A percentile compares a stretch with the other conserved stretches of the same genome.
Evolutionary conservation across 92 coral and sea anemone species (phyloP).

Genomic region (Paragorgia papillata): DNA sequence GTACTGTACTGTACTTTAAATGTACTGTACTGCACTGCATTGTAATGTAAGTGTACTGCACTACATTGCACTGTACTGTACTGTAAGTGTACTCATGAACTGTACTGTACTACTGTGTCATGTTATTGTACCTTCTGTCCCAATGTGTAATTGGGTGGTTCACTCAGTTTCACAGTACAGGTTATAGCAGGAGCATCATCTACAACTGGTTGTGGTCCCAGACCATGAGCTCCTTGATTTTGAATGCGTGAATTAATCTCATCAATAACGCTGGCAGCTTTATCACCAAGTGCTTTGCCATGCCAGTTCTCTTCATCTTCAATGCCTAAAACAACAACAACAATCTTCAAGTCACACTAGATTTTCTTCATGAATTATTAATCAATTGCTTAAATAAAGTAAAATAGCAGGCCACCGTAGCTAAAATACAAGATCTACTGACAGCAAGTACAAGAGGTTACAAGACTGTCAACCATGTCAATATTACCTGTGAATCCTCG

Average conservation of each 20-base stretch:
- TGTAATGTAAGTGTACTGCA: too few species aligned
- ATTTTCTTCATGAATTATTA: too few species aligned
- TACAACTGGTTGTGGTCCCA: slow-evolving; percentile 77
- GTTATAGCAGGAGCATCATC: slow-evolving; percentile 70
- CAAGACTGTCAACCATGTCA: too few species aligned
- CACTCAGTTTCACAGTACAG: slow-evolving; percentile 58
- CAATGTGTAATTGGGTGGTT: slow-evolving; percentile 83
- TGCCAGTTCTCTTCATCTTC: slow-evolving; percentile 86
- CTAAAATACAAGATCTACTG: too few species aligned
- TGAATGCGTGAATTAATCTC: slow-evolving; percentile 55
- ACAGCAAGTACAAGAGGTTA: too few species aligned
- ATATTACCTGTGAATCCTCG: slow-evolving; percentile 81
- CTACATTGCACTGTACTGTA: not conserved
- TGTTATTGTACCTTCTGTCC: slow-evolving; percentile 85
- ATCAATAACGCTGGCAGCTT: slow-evolving; percentile 63
- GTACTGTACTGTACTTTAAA: not conserved
- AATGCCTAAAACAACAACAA: slow-evolving; percentile 55
- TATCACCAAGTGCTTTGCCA: slow-evolving; percentile 83
- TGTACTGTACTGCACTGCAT: not conserved
- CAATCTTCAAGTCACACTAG: not conserved
- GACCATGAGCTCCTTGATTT: slow-evolving; percentile 43
- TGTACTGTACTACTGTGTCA: too few species aligned
- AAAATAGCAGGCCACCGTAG: too few species aligned
- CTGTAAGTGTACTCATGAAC: not conserved
- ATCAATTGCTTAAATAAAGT: too few species aligned